Percentiles rank a stretch among this genome's conserved stretches.
Conservation (phyloP, 2,797 vertebrate genomes). For the Morus bassanus region DNA sequence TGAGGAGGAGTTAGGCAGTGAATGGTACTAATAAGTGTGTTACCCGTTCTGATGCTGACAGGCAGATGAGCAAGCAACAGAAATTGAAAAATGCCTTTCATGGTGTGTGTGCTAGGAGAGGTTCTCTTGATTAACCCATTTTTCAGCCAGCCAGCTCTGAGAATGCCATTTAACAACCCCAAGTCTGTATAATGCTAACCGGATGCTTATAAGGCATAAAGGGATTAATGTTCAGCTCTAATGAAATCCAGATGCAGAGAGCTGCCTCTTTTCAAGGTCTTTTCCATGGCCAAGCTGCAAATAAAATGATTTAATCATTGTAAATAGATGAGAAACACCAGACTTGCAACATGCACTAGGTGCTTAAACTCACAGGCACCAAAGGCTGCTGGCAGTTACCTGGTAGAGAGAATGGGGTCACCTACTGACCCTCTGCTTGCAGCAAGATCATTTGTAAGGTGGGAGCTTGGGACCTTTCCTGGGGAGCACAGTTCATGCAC, state of each 20-base stretch:
- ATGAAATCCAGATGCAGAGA: slow-evolving; percentile 68
- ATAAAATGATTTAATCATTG: slow-evolving; percentile 1
- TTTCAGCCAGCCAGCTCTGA: slow-evolving; percentile 25
- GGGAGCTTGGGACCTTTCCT: not conserved
- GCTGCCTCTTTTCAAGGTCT: slow-evolving; percentile 41
- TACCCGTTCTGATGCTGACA: not conserved
- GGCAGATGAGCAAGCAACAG: not conserved
- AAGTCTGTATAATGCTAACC: not conserved
- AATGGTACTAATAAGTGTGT: not conserved
- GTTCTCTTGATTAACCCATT: not conserved
- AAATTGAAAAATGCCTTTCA: slow-evolving; percentile 18
- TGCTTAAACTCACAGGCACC: not conserved
- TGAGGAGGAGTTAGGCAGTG: not conserved
- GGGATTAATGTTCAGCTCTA: slow-evolving; percentile 54
- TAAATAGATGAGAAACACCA: not conserved
- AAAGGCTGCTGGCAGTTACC: not conserved
- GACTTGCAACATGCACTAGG: not conserved
- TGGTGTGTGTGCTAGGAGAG: not conserved
- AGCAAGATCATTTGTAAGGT: not conserved
- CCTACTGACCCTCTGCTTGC: not conserved
- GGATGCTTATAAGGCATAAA: slow-evolving; percentile 55
- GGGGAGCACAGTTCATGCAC: fast-evolving
- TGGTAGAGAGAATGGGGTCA: not conserved
- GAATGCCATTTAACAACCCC: not conserved
- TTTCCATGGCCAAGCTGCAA: slow-evolving; percentile 26